Evolutionary conservation across 2,888 invertebrate species (phyloP), one percentile per base, ranked within the genome.

Genomic region (Drosophila anomelani): DNA sequence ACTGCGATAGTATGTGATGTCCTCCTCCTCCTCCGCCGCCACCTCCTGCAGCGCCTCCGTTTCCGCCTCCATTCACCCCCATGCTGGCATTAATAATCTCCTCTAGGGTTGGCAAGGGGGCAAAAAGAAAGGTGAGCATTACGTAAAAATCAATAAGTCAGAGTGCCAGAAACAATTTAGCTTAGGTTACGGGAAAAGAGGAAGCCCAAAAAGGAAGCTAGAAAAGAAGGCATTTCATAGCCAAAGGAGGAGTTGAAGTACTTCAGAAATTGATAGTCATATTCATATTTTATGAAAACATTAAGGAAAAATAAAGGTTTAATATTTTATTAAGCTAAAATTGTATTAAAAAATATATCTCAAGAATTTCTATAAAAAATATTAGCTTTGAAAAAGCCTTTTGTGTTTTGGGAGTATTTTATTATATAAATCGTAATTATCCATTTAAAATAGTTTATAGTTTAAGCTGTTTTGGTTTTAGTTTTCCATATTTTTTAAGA

Each of bases 121-220:
- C 12, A 8, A 23, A 34, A n/a, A 4, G 8, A 47, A 61, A 61
- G 17, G 41, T 61, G 57, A 57, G 58, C 34, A 56, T 55, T 41
- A 68, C 39, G 29, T 41, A n/a, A 49, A 68, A 68, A 68, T 68
- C 78, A 71, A 83, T 76, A 78, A 71, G 43, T 61, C 32, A 26
- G 63, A 66, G 84, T 77, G 69, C 55, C 76, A 60, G 41, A 75
- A 82, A 76, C 76, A 81, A 86, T 86, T 78, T 77, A 47, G 72
- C 70, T 72, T 58, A 80, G 46, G 60, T 34, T 41, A 32, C 9
- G 17, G 55, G 13, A 20, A 49, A 29, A 36, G 26, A 43, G 17
- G 59, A 9, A 32, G n/a, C 23, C n/a, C 36, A 15, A 23, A 36
- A 23, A 10, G 20, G n/a, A 6, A 60, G n/a, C 41, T 43, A 34